Evolutionary conservation across 2,113 vertebrate species (phyloP).

Genomic region (Harpagus bidentatus): DNA sequence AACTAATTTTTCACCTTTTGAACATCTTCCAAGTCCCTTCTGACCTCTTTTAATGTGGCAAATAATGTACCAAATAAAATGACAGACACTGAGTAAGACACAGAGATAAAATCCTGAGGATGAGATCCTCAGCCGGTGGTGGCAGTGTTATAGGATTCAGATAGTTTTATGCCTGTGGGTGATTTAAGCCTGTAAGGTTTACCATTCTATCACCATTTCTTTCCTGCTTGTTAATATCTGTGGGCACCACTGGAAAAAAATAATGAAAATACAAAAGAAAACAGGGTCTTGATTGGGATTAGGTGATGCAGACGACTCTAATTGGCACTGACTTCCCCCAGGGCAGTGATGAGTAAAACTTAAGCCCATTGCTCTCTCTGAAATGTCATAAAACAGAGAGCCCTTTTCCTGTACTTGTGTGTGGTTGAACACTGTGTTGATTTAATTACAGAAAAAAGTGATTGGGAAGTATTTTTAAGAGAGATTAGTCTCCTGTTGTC

Average conservation of each 20-base stretch:
- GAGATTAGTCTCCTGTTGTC: constrained; percentile 58
- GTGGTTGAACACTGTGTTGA: not conserved
- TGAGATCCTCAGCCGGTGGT: not conserved
- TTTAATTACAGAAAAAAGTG: constrained; percentile 47
- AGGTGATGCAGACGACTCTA: not conserved
- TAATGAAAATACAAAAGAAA: not conserved
- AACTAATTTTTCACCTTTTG: constrained; percentile 23
- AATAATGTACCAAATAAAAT: not conserved
- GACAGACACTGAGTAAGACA: not conserved
- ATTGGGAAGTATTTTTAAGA: constrained; percentile 61
- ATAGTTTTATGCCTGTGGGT: not conserved
- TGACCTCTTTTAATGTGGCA: not conserved
- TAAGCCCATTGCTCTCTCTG: not conserved
- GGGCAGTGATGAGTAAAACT: not conserved
- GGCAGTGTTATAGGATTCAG: not conserved
- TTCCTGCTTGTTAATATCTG: not conserved
- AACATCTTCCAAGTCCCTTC: not conserved
- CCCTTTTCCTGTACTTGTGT: not conserved
- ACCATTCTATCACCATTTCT: not conserved
- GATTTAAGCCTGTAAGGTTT: not conserved
- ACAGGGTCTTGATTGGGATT: not conserved
- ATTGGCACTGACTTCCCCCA: not conserved
- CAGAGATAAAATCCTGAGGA: not conserved
- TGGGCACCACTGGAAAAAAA: not conserved
- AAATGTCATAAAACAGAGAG: not conserved